Conservation (phyloP, 2,888 invertebrate species). For the Gasteruption jaculator region DNA sequence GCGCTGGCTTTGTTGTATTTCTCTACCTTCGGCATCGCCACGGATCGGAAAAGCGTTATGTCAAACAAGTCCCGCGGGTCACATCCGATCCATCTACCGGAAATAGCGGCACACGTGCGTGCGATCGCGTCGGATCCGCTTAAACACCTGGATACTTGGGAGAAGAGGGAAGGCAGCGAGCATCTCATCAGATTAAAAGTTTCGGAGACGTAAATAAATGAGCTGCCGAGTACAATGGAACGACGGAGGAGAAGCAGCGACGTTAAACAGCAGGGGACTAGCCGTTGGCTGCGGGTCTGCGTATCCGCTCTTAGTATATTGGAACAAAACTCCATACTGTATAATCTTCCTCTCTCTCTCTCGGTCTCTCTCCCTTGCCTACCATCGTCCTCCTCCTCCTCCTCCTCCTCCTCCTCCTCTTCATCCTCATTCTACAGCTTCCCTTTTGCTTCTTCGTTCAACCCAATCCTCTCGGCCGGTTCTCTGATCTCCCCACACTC, state of each 20-base stretch:
- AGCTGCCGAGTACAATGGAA: constrained; percentile 30
- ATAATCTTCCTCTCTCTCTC: no score
- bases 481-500: constrained; percentile 11
- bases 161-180: constrained; percentile 18
- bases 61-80: no score
- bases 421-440: constrained; percentile 12
- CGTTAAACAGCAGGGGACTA: constrained; percentile 30
- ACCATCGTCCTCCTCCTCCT: constrained; percentile 13
- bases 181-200: constrained; percentile 45
- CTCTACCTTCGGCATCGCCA: no score
- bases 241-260: constrained; percentile 19
- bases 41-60: no score
- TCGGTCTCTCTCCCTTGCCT: constrained; percentile 13
- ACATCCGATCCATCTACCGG: no score
- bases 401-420: constrained; percentile 13
- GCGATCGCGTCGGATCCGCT: no score
- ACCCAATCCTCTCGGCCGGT: constrained; percentile 29
- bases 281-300: constrained; percentile 37
- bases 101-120: no score
- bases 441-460: constrained; percentile 23
- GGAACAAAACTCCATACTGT: constrained; percentile 35
- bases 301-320: constrained; percentile 48
- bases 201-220: constrained; percentile 39
- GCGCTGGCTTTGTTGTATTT: no score
- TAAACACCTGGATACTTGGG: constrained; percentile 11